Evolutionary conservation across 2,797 vertebrate genomes (phyloP).

Genomic region (Psittacula derbiana): DNA sequence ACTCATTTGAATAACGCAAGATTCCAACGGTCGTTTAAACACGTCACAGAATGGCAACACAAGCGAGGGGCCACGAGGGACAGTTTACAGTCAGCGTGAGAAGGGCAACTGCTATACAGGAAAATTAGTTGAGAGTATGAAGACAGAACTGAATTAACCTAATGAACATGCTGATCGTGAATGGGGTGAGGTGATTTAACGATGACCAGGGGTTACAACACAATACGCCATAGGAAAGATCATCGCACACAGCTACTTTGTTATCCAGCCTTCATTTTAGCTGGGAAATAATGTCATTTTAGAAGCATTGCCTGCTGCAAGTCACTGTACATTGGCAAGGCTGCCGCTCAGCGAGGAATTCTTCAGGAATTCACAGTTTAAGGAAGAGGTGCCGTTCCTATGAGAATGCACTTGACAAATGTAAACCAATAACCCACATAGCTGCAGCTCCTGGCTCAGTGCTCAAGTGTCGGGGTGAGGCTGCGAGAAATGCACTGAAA

Average conservation of each 20-base stretch:
- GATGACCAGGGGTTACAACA: rapidly evolving
- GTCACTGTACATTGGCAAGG: rapidly evolving
- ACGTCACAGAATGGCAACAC: background rate
- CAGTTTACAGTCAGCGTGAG: background rate
- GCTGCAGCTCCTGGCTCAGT: background rate
- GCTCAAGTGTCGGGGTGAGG: background rate
- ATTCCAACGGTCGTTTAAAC: too few relatives aligned
- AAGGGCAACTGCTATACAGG: background rate
- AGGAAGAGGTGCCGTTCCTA: rapidly evolving
- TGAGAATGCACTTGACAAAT: background rate
- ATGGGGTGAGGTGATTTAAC: background rate
- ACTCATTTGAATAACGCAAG: background rate
- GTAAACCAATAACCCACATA: background rate
- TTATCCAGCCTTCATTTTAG: rapidly evolving
- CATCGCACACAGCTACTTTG: rapidly evolving
- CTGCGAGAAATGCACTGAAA: rapidly evolving
- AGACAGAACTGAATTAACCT: background rate
- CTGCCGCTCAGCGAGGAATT: too few relatives aligned
- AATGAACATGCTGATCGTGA: rapidly evolving
- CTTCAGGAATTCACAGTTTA: background rate
- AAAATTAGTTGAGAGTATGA: rapidly evolving
- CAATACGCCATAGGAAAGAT: rapidly evolving
- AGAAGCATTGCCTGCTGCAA: rapidly evolving
- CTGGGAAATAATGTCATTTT: background rate
- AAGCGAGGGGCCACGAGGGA: background rate